These are phyloP conservation scores for Buceros bicornis DNA, from an alignment of 2,797 vertebrate genomes.

Conservation along the genomic window DNA sequence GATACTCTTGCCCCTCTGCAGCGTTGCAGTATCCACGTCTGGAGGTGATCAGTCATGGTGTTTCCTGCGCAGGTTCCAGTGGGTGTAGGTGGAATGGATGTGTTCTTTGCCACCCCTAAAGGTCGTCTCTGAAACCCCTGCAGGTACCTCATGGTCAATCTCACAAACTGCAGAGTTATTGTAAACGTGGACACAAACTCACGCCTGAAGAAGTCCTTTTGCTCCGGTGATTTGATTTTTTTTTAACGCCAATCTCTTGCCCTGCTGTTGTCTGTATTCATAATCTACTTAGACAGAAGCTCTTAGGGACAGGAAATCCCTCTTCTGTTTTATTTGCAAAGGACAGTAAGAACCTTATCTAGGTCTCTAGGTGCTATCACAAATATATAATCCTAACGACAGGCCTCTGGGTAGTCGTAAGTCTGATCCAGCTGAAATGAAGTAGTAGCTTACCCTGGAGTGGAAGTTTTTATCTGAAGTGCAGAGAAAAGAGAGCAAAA, in stretches of 20 bases:
- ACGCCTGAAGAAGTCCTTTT: neutral
- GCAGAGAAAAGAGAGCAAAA: neutral
- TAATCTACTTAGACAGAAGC: neutral
- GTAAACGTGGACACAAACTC: neutral
- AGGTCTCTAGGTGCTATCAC: neutral
- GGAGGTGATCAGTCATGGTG: neutral
- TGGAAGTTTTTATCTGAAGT: neutral
- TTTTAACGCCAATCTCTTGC: neutral
- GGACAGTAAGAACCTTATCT: neutral
- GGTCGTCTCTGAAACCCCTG: neutral
- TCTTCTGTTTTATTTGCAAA: neutral
- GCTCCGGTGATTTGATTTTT: neutral
- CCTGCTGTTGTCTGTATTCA: neutral
- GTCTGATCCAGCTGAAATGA: neutral
- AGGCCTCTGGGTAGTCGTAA: neutral
- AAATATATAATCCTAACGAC: neutral
- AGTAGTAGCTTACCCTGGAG: neutral
- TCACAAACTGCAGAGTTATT: neutral
- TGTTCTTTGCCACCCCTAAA: neutral
- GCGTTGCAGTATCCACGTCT: neutral
- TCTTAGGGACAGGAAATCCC: neutral
- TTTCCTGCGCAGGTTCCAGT: neutral
- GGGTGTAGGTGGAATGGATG: rapidly evolving
- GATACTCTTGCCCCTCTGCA: neutral
- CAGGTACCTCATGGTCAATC: neutral